Evolutionary conservation across 1,140 invertebrate species (phyloP), one percentile per base, ranked within the genome.

Genomic region (Druon quercuslanigerum): DNA sequence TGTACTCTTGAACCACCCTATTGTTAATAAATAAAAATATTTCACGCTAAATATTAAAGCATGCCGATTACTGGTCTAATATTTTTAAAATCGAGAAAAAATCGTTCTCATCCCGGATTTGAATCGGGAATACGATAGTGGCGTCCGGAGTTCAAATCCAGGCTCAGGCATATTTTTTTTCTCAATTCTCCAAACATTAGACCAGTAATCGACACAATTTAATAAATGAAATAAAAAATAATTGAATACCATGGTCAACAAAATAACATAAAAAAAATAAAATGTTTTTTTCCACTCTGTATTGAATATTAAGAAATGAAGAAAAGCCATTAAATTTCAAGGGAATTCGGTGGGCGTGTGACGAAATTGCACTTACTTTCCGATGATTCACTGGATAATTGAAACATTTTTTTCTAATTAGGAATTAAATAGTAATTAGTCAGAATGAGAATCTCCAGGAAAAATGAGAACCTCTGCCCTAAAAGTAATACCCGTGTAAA

Each of bases 321-420:
- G 25, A 4, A 66, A 66, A 20, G 57, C 8, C 20, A 66, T 66
- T 66, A 66, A 11, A 66, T 66, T 66, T 66, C 25, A 25, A 66
- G 25, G 57, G 13, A 66, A 66, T 66, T 25, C 40, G 20, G 14
- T 66, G 57, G 57, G 40, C 57, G 40, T 66, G 57, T 66, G 57
- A 25, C 7, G 20, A 57, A 14, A 19, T 57, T 19, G 40, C 25
- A 33, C 25, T 33, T 25, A 66, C 57, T 66, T 66, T 66, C 25
- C 40, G 57, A 16, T 66, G 57, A 66, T 33, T 66, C 57, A 66
- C 40, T 13, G 40, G 57, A 66, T 66, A 66, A 66, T 19, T 20
- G 5, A 33, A 66, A 66, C 25, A n/a, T 66, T 16, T 33, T 40
- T 14, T 66, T 66, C n/a, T 5, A 33, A 25, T 66, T 66, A 66